phyloP scores from a whole-genome alignment of 2,113 vertebrate species.

The Leucopsar rothschildi region DNA sequence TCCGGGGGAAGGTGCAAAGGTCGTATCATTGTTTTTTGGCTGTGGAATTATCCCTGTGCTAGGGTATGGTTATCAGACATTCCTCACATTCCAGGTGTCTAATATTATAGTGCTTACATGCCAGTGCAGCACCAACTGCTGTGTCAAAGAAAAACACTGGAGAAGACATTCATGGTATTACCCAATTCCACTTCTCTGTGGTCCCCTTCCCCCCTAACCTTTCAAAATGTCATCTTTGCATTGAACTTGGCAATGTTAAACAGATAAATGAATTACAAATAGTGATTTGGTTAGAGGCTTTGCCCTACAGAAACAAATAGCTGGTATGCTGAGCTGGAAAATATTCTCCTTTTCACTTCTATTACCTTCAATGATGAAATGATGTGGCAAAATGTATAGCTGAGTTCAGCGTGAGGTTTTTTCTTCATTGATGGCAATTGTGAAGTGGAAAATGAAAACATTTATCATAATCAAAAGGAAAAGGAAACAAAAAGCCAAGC shows the following conservation, averaged over 20 bases:
- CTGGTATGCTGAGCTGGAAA: background rate
- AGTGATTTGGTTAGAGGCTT: background rate
- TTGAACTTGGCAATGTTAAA: background rate
- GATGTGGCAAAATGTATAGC: background rate
- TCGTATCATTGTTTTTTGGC: constrained; percentile 60
- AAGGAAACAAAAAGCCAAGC: constrained; percentile 5
- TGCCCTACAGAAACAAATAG: background rate
- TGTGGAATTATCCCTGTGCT: constrained; percentile 66
- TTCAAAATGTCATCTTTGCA: background rate
- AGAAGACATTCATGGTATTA: background rate
- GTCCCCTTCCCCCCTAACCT: background rate
- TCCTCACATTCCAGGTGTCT: constrained; percentile 79
- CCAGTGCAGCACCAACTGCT: constrained; percentile 26
- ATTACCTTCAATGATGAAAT: background rate
- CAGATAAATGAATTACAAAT: background rate
- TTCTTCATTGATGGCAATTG: background rate
- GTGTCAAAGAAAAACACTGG: background rate
- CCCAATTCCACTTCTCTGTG: background rate
- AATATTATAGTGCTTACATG: constrained; percentile 64
- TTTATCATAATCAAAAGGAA: constrained; percentile 25
- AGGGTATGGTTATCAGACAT: constrained; percentile 73
- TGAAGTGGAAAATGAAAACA: background rate
- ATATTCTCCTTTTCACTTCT: background rate
- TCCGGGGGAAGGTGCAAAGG: constrained; percentile 70
- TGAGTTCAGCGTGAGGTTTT: background rate